phyloP scores from a whole-genome alignment of 2,797 vertebrate genomes.

The Poeciliopsis presidionis region DNA sequence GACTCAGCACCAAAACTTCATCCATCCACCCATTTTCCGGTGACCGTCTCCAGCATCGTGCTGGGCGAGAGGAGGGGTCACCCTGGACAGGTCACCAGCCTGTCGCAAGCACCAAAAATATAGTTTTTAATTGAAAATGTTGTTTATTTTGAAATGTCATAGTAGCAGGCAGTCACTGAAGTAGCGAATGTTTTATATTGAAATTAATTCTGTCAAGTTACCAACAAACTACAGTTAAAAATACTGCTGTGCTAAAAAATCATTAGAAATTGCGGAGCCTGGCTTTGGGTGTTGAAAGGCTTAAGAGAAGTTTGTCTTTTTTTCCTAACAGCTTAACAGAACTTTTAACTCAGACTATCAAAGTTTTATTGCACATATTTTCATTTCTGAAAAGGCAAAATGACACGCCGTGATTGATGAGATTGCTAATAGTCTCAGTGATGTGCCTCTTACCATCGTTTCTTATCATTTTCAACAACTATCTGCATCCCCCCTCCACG shows the following conservation, averaged over 20 bases:
- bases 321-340: not conserved
- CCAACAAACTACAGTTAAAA: not conserved
- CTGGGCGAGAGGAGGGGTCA: too few species aligned
- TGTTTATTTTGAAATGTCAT: not conserved
- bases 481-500: slow-evolving; percentile 19
- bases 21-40: too few species aligned
- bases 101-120: too few species aligned
- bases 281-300: not conserved
- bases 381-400: slow-evolving; percentile 4
- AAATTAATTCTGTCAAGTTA: not conserved
- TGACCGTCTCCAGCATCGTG: too few species aligned
- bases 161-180: too few species aligned
- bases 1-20: too few species aligned
- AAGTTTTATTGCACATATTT: not conserved
- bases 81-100: too few species aligned
- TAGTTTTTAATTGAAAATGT: too few species aligned
- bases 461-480: slow-evolving; percentile 26
- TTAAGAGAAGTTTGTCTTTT: not conserved
- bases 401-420: slow-evolving; percentile 2
- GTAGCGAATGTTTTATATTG: not conserved
- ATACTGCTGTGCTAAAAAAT: not conserved
- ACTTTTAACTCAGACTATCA: not conserved
- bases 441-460: slow-evolving; percentile 8
- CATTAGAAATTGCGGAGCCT: not conserved
- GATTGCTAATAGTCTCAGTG: not conserved